Percentiles rank a stretch among this genome's conserved stretches.
Conservation (phyloP, 2,797 vertebrate species). For the Adrianichthys oophorus region DNA sequence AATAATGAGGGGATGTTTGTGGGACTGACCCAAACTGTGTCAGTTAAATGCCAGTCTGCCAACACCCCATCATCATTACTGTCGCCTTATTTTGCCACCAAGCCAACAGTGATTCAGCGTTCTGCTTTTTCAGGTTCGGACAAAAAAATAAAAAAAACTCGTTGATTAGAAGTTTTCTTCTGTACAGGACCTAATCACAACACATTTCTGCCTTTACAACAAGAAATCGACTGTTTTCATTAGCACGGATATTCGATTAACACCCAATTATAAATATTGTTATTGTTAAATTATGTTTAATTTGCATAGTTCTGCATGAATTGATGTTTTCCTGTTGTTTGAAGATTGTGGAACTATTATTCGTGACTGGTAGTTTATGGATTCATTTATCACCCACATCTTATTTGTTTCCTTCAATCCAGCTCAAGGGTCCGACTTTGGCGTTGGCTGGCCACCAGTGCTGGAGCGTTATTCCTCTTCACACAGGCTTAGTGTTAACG, state of each 20-base stretch:
- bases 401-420: slow-evolving; percentile 73
- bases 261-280: slow-evolving; percentile 55
- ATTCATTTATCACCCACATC: slow-evolving; percentile 75
- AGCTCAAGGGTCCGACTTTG: slow-evolving; percentile 62
- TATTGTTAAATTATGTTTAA: no score
- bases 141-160: slow-evolving; percentile 5
- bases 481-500: slow-evolving; percentile 83
- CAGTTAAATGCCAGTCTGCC: slow-evolving; percentile 47
- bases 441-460: slow-evolving; percentile 86
- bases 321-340: slow-evolving; percentile 27
- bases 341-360: slow-evolving; percentile 53
- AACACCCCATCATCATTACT: slow-evolving; percentile 48
- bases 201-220: no score
- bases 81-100: slow-evolving; percentile 36
- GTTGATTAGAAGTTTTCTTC: no score
- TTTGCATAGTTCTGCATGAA: slow-evolving; percentile 23
- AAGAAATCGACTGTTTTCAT: slow-evolving; percentile 1
- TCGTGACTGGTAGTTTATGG: slow-evolving; percentile 65
- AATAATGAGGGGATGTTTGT: slow-evolving; percentile 60
- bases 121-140: slow-evolving; percentile 49
- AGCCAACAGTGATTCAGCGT: slow-evolving; percentile 32
- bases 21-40: slow-evolving; percentile 49
- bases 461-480: slow-evolving; percentile 79
- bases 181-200: no score
- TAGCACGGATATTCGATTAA: slow-evolving; percentile 46